Percentiles rank a stretch among this genome's conserved stretches.
Conservation (phyloP, 2,797 vertebrate species). For the Sebastolobus altivelis region DNA sequence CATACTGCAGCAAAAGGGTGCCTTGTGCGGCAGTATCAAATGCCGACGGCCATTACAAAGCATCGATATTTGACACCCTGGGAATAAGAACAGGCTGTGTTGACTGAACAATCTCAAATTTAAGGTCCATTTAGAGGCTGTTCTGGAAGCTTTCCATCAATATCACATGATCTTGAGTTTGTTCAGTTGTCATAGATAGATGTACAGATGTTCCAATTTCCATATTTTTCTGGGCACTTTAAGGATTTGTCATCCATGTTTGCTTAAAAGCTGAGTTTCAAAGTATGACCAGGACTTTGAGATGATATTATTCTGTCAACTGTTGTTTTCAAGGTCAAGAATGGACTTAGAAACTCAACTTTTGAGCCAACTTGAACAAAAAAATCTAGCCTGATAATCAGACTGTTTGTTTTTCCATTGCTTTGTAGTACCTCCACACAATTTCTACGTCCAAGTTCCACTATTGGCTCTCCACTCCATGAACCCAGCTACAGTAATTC, state of each 20-base stretch:
- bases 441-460: conserved; percentile 28
- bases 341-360: not conserved
- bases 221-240: not conserved
- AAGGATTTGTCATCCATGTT: not conserved
- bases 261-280: not conserved
- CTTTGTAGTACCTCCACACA: not conserved
- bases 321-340: not conserved
- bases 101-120: not conserved
- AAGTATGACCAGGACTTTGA: not conserved
- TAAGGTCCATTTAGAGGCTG: not conserved
- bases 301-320: not conserved
- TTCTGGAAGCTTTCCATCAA: not conserved
- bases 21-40: no score
- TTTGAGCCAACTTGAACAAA: not conserved
- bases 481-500: conserved; percentile 40
- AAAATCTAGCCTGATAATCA: not conserved
- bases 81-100: no score
- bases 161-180: not conserved
- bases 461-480: conserved; percentile 54
- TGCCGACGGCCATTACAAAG: no score
- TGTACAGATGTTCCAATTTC: not conserved
- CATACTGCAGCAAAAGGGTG: no score
- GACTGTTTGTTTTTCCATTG: not conserved
- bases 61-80: no score
- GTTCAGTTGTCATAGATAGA: not conserved